phyloP scores from a whole-genome alignment of 2,888 invertebrate genomes.

The Epirrhoe tristata region DNA sequence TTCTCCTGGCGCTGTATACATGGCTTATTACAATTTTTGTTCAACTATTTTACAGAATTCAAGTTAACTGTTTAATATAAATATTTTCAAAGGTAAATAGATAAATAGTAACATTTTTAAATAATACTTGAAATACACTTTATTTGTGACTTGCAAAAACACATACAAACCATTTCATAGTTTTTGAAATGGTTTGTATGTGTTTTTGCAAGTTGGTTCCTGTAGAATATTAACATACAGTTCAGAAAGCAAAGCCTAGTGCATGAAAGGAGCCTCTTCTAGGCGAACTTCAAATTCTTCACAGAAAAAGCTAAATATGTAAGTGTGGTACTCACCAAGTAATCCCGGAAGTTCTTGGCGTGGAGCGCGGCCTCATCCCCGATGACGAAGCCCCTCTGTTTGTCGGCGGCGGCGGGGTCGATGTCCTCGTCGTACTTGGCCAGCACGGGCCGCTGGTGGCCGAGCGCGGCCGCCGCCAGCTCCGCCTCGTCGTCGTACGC shows the following conservation, averaged over 20 bases:
- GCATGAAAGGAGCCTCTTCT: not conserved
- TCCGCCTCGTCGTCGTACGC: constrained; percentile 93
- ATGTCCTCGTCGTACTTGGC: constrained; percentile 98
- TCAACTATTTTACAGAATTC: too few relatives aligned
- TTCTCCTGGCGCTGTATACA: constrained; percentile 59
- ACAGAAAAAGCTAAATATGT: not conserved
- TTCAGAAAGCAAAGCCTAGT: too few relatives aligned
- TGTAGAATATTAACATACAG: too few relatives aligned
- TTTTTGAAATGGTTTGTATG: too few relatives aligned
- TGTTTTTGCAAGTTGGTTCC: too few relatives aligned
- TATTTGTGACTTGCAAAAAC: not conserved
- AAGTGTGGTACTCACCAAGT: constrained; percentile 61
- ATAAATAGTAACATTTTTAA: not conserved
- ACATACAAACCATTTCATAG: too few relatives aligned
- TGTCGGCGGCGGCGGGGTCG: constrained; percentile 83
- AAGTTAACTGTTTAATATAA: too few relatives aligned
- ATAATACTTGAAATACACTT: not conserved
- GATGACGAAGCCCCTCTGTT: constrained; percentile 89
- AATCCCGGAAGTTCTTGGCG: constrained; percentile 78
- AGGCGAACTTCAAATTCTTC: not conserved
- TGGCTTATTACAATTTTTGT: too few relatives aligned
- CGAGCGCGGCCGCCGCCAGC: constrained; percentile 88
- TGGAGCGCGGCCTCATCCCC: constrained; percentile 87
- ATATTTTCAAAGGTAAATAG: too few relatives aligned
- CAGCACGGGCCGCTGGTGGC: constrained; percentile 88